These are phyloP conservation scores for Parapristionchus giblindavisi DNA, from an alignment of 2,888 invertebrate species.

Conservation along the genomic window DNA sequence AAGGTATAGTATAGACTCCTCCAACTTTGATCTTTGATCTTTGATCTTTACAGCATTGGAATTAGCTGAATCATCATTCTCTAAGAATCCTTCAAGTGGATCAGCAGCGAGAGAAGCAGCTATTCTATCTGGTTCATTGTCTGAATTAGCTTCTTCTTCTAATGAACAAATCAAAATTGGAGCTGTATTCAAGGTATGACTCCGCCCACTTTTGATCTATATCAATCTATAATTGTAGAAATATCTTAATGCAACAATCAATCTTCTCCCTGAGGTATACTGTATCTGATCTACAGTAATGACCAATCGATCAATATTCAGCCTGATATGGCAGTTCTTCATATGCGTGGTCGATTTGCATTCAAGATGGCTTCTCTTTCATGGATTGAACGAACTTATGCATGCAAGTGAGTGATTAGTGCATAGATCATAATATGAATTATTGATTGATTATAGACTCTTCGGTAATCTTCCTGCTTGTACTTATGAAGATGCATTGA, in stretches of 20 bases:
- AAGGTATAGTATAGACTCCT: background rate
- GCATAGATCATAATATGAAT: background rate
- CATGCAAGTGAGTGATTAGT: constrained; percentile 14
- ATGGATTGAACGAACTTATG: background rate
- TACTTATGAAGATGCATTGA: constrained; percentile 4
- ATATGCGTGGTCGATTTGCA: constrained; percentile 18
- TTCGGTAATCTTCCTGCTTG: constrained; percentile 2
- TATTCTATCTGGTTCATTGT: background rate
- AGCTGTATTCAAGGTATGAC: constrained; percentile 10
- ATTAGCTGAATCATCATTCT: constrained; percentile 15
- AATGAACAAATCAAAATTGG: constrained; percentile 24
- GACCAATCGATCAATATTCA: background rate
- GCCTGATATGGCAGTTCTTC: constrained; percentile 22
- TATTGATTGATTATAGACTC: background rate
- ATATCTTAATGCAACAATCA: constrained; percentile 1
- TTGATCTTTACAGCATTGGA: background rate
- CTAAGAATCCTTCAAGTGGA: background rate
- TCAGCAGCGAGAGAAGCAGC: constrained; percentile 12
- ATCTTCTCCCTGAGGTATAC: constrained; percentile 8
- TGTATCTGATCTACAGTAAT: background rate
- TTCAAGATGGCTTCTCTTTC: constrained; percentile 17
- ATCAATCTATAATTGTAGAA: too few relatives aligned
- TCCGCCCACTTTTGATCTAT: too few relatives aligned
- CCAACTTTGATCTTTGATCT: too few relatives aligned
- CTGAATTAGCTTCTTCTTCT: background rate